Evolutionary conservation across 2,113 vertebrate genomes (phyloP).

Genomic region (Sapajus apella): DNA sequence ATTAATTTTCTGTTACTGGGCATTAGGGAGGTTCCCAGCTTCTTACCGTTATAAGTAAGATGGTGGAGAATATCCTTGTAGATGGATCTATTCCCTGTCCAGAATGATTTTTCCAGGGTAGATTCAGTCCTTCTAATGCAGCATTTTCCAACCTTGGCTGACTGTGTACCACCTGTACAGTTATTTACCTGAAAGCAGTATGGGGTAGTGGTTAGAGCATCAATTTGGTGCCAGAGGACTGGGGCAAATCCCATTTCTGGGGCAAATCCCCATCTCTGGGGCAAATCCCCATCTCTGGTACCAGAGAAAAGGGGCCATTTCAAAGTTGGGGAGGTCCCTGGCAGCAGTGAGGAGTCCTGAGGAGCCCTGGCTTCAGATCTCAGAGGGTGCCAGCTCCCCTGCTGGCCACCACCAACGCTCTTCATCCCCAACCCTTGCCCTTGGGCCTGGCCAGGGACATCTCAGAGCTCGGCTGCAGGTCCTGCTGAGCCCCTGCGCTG

Average conservation of each 20-base stretch:
- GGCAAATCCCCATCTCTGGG: no score
- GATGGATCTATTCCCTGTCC: neutral
- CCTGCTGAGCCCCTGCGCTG: no score
- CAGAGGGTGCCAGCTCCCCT: no score
- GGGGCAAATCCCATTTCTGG: neutral
- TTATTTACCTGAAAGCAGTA: neutral
- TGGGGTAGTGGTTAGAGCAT: neutral
- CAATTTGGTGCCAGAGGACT: neutral
- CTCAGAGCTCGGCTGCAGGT: no score
- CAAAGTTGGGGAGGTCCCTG: neutral
- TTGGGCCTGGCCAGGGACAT: no score
- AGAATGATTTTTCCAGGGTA: neutral
- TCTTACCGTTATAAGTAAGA: neutral
- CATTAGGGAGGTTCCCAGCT: neutral
- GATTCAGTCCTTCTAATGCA: neutral
- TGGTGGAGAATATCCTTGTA: no score
- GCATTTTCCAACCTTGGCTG: neutral
- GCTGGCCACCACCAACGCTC: no score
- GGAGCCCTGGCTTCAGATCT: neutral
- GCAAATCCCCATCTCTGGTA: no score
- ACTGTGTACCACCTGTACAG: neutral
- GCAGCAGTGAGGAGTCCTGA: neutral
- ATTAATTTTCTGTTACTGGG: neutral
- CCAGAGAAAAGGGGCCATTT: neutral
- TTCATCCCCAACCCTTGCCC: no score